Evolutionary conservation across 2,888 invertebrate genomes (phyloP), one percentile per base, ranked within the genome.

Genomic region (Asteroscopus sphinx): DNA sequence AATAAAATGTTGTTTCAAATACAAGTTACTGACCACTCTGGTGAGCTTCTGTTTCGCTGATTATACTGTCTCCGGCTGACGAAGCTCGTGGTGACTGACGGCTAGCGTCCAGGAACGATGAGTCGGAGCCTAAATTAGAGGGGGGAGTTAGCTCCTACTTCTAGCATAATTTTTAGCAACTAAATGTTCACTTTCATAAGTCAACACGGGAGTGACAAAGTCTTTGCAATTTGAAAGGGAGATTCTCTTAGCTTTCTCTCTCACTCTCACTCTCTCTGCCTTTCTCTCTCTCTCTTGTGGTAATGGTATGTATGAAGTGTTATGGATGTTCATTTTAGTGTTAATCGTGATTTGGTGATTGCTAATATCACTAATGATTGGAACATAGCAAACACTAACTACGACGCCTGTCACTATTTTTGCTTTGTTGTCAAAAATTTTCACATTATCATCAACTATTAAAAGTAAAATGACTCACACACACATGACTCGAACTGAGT

Each of bases 31-130:
- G 77, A 94, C 94, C 94, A 84, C 94, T 94, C 76, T 94, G 94
- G 66, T 94, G 94, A 61, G 94, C 94, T 69, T 94, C 94, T 33
- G 93, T 94, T 83, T 94, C 94, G 64, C 94, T 94, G 64, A 88
- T 86, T 45, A 92, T 79, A 70, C 93, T 94, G 71, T 94, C 94
- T 54, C 94, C 94, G 52, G 91, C 93, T 33, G 93, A 93, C 1
- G 94, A 94, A 25, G 92, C 93, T 73, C 94, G 79, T 17, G 94
- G 94, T 33, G 94, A 94, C 65, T 93, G 92, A 67, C 92, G 89
- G 73, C 84, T 94, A 59, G 92, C 86, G 64, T 94, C 94, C 88
- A 94, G 84, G 85, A 93, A 92, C 77, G 92, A 89, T 75, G 92
- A 85, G 72, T 94, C 93, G 82, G 94, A 92, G 88, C 94, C 94